phyloP scores from a whole-genome alignment of 2,888 invertebrate genomes.

The Tuta absoluta region DNA sequence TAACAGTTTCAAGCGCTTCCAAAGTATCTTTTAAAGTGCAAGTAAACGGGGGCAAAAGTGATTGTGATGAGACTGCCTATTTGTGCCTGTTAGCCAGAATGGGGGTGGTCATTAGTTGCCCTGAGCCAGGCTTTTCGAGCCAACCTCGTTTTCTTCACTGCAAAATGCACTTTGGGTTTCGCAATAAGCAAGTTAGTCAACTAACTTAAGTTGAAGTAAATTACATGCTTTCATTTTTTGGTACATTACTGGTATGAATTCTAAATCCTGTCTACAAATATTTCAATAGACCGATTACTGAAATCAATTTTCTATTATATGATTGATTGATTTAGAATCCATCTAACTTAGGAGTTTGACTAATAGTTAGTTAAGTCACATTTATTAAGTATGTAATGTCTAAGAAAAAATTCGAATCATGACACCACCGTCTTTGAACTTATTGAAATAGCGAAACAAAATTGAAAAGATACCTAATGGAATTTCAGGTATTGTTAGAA shows the following conservation, averaged over 20 bases:
- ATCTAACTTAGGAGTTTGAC: too few species aligned
- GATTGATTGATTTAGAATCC: too few species aligned
- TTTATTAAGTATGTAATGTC: too few species aligned
- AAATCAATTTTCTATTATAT: too few species aligned
- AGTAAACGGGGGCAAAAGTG: constrained; percentile 20
- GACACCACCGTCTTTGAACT: too few species aligned
- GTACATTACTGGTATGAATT: not conserved
- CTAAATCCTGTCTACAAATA: too few species aligned
- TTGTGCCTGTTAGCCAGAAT: constrained; percentile 42
- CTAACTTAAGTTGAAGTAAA: not conserved
- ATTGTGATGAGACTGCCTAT: constrained; percentile 39
- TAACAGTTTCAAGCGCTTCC: not conserved
- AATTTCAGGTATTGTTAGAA: not conserved
- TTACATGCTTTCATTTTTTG: too few species aligned
- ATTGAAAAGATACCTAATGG: too few species aligned
- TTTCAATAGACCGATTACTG: too few species aligned
- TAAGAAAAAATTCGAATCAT: too few species aligned
- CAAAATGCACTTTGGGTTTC: constrained; percentile 36
- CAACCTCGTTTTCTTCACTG: constrained; percentile 40
- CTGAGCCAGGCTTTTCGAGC: constrained; percentile 38
- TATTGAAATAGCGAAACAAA: not conserved
- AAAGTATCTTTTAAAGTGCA: constrained; percentile 18
- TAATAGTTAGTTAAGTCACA: too few species aligned
- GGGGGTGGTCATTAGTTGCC: constrained; percentile 42
- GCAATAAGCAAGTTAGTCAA: constrained; percentile 41